These are phyloP conservation scores for Acrocephalus kingi DNA, from an alignment of 2,113 vertebrate species.

Conservation along the genomic window DNA sequence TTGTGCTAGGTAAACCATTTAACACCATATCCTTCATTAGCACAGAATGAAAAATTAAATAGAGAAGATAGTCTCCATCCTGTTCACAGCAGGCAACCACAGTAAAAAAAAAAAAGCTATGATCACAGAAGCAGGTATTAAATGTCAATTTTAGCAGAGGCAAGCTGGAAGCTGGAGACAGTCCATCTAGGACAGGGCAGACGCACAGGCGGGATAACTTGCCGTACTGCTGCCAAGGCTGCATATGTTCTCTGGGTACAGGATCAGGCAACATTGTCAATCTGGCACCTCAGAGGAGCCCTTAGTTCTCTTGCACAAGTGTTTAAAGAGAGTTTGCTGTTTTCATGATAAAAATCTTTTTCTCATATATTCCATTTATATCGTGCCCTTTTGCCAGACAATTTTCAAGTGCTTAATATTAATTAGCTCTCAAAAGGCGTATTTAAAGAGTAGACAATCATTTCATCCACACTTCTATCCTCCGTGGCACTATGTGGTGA, in stretches of 20 bases:
- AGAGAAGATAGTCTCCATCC: not conserved
- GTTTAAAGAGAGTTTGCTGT: not conserved
- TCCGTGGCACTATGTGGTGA: not conserved
- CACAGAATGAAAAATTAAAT: not conserved
- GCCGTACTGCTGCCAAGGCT: not conserved
- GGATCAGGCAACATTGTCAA: not conserved
- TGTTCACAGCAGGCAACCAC: not conserved
- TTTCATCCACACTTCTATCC: not conserved
- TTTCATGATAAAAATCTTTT: not conserved
- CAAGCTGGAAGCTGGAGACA: not conserved
- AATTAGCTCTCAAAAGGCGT: conserved; percentile 26
- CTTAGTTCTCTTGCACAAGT: not conserved
- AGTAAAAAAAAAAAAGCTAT: not conserved
- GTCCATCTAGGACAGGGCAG: not conserved
- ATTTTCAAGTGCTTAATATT: conserved; percentile 24
- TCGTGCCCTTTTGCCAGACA: not conserved
- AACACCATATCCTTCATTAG: not conserved
- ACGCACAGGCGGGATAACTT: rapidly evolving
- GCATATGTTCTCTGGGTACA: not conserved
- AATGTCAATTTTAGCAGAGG: not conserved
- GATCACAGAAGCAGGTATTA: not conserved
- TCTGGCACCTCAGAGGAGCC: not conserved
- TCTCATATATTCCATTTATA: not conserved
- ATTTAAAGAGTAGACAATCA: not conserved
- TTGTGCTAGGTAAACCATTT: not conserved